Conservation (phyloP, 2,888 invertebrate species). For the Aplocera efformata region DNA sequence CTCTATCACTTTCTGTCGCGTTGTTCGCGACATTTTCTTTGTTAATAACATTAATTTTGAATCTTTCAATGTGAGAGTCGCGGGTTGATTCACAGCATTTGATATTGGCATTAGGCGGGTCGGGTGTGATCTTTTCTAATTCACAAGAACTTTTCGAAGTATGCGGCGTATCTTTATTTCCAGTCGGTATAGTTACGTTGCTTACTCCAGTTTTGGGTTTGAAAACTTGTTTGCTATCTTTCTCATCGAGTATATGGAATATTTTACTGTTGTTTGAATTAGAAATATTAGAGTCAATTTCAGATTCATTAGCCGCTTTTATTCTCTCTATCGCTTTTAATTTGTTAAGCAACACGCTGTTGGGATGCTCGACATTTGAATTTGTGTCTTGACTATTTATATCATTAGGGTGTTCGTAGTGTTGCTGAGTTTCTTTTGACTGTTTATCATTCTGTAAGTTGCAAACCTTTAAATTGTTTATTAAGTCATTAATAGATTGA, state of each 20-base stretch:
- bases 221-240: neutral
- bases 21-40: conserved; percentile 3
- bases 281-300: neutral
- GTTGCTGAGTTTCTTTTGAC: neutral
- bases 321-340: too few relatives aligned
- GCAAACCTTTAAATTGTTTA: conserved; percentile 3
- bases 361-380: neutral
- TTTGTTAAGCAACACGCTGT: neutral
- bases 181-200: neutral
- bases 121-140: neutral
- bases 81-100: neutral
- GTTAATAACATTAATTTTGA: neutral
- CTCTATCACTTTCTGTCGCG: neutral
- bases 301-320: neutral
- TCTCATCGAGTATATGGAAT: neutral
- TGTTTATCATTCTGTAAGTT: conserved; percentile 3
- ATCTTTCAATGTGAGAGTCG: neutral
- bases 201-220: too few relatives aligned
- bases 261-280: neutral
- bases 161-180: neutral
- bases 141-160: neutral
- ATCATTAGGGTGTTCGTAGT: conserved; percentile 1
- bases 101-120: neutral
- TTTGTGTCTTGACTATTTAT: neutral
- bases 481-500: conserved; percentile 3